Percentiles rank a stretch among this genome's conserved stretches.
phyloP scores from a whole-genome alignment of 2,888 invertebrate species.

The Mythimna pallens region DNA sequence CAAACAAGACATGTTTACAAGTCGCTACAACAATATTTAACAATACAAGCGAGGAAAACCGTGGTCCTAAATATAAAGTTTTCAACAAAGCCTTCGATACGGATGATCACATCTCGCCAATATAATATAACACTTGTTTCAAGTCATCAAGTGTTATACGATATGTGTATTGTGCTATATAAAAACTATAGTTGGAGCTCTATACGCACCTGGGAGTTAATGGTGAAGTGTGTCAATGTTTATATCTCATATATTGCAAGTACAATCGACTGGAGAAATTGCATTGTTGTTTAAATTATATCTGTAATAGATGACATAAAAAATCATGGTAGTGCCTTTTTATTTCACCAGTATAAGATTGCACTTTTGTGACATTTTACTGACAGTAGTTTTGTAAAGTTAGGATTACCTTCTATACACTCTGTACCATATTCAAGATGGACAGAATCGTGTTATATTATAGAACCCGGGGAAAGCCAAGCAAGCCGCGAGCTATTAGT shows the following conservation, averaged over 20 bases:
- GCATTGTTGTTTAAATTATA: neutral
- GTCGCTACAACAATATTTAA: slow-evolving; percentile 36
- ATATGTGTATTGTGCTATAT: slow-evolving; percentile 20
- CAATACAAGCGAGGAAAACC: slow-evolving; percentile 38
- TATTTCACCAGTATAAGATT: too few relatives aligned
- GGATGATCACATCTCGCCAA: slow-evolving; percentile 41
- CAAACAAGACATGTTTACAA: slow-evolving; percentile 14
- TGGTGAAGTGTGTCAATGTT: slow-evolving; percentile 5
- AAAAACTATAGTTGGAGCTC: neutral
- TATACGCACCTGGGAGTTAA: slow-evolving; percentile 4
- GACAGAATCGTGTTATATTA: too few relatives aligned
- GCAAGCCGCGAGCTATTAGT: too few relatives aligned
- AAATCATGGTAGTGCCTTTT: too few relatives aligned
- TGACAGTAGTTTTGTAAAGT: too few relatives aligned
- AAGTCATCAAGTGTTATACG: slow-evolving; percentile 11
- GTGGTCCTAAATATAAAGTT: slow-evolving; percentile 39
- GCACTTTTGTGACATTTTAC: neutral
- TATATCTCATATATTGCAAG: neutral
- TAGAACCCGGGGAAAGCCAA: too few relatives aligned
- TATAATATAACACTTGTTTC: slow-evolving; percentile 5
- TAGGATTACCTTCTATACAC: too few relatives aligned
- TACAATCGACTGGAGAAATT: neutral
- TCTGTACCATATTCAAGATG: too few relatives aligned
- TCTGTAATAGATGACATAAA: neutral
- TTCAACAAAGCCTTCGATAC: slow-evolving; percentile 55